These are phyloP conservation scores for Dione juno DNA, from an alignment of 2,888 invertebrate species.

Conservation along the genomic window DNA sequence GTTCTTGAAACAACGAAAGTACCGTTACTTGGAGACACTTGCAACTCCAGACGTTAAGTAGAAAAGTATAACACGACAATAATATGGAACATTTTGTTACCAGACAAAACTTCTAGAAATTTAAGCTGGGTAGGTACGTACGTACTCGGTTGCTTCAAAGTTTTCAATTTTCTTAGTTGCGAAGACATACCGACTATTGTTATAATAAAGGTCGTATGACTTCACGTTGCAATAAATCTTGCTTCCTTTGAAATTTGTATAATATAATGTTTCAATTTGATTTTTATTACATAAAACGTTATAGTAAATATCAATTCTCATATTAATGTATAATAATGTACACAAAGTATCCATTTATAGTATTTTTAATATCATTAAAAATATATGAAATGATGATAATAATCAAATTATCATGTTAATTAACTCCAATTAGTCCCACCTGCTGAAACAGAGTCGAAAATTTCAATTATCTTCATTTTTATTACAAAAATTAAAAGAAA, in stretches of 20 bases:
- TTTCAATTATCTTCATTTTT: background rate
- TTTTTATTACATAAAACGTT: background rate
- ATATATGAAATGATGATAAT: conserved; percentile 3
- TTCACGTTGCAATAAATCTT: conserved; percentile 8
- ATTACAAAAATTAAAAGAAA: conserved; percentile 7
- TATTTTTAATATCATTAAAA: too few relatives aligned
- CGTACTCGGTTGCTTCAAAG: conserved; percentile 34
- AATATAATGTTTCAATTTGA: conserved; percentile 8
- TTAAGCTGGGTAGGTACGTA: conserved; percentile 57
- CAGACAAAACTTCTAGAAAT: conserved; percentile 63
- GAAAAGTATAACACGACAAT: conserved; percentile 78
- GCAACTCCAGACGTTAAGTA: conserved; percentile 77
- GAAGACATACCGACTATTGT: conserved; percentile 30
- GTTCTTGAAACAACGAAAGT: conserved; percentile 78
- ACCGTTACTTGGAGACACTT: conserved; percentile 75
- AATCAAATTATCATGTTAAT: background rate
- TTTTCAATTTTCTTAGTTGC: conserved; percentile 40
- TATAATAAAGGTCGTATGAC: conserved; percentile 12
- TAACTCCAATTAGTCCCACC: background rate
- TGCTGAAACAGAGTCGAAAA: background rate
- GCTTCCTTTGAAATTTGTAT: background rate
- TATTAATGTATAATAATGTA: too few relatives aligned
- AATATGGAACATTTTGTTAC: conserved; percentile 73
- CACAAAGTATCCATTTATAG: too few relatives aligned
- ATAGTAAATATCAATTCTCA: too few relatives aligned